These are phyloP conservation scores for Sphecodes monilicornis DNA, from an alignment of 2,888 invertebrate genomes.

Conservation along the genomic window DNA sequence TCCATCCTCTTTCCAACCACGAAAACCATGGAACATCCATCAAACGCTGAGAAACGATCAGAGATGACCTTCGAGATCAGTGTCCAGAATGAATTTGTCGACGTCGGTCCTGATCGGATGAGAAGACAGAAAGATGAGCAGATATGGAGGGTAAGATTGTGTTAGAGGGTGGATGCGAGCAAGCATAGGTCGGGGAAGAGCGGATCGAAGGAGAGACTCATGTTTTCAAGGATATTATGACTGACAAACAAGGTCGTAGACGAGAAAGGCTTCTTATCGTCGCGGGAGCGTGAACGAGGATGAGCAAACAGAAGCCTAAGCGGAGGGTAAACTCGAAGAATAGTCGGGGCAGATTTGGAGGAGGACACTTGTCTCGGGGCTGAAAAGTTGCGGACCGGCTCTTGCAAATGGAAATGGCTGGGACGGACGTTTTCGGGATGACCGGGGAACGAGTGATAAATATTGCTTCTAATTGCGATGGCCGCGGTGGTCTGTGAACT, in stretches of 20 bases:
- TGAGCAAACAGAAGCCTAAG: slow-evolving; percentile 57
- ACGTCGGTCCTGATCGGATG: slow-evolving; percentile 25
- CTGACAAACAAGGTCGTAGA: slow-evolving; percentile 56
- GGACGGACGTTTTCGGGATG: neutral
- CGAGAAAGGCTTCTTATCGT: slow-evolving; percentile 31
- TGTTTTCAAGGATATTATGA: slow-evolving; percentile 62
- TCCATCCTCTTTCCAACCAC: neutral
- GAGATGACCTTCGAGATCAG: slow-evolving; percentile 17
- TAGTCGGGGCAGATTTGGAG: slow-evolving; percentile 31
- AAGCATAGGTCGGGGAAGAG: neutral
- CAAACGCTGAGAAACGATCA: neutral
- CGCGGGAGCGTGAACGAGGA: slow-evolving; percentile 24
- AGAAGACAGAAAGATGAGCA: neutral
- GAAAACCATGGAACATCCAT: neutral
- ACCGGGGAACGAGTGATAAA: neutral
- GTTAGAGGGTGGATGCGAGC: neutral
- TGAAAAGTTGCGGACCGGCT: slow-evolving; percentile 37
- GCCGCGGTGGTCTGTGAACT: neutral
- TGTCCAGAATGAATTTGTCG: slow-evolving; percentile 50
- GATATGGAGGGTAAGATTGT: neutral
- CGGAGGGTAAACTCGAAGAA: slow-evolving; percentile 53
- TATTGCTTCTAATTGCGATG: neutral
- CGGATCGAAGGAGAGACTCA: slow-evolving; percentile 18
- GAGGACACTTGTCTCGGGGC: slow-evolving; percentile 17
- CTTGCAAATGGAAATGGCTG: slow-evolving; percentile 25